Conservation (phyloP, 2,113 vertebrate genomes). For the Lota lota region DNA sequence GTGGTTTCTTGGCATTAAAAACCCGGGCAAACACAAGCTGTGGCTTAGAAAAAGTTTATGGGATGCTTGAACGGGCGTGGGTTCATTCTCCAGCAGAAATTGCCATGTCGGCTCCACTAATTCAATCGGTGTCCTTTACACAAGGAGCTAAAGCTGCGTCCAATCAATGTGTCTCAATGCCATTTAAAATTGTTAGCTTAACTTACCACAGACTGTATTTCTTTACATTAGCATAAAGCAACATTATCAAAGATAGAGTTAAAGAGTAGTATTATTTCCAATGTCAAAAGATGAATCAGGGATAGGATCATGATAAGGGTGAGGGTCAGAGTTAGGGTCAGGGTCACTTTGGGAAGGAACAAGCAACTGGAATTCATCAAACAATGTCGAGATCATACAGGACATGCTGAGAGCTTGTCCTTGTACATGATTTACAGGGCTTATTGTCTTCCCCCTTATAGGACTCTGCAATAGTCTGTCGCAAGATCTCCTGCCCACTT, state of each 20-base stretch:
- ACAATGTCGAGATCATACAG: too few species aligned
- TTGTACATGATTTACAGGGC: not conserved
- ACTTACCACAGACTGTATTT: not conserved
- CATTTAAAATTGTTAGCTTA: not conserved
- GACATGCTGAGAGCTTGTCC: too few species aligned
- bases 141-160: slow-evolving; percentile 1
- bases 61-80: slow-evolving; percentile 34
- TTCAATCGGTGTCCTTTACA: slow-evolving; percentile 21
- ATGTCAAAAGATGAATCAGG: too few species aligned
- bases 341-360: too few species aligned
- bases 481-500: slow-evolving; percentile 93
- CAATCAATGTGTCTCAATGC: not conserved
- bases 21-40: slow-evolving; percentile 19
- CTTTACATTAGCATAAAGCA: not conserved
- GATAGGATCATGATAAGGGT: too few species aligned
- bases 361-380: too few species aligned
- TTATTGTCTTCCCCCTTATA: slow-evolving; percentile 43
- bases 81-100: slow-evolving; percentile 2
- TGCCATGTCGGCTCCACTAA: not conserved
- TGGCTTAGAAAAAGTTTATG: slow-evolving; percentile 20
- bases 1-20: slow-evolving; percentile 2
- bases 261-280: too few species aligned
- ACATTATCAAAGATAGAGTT: not conserved
- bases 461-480: slow-evolving; percentile 94
- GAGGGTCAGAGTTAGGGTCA: too few species aligned